Conservation (phyloP, 2,888 invertebrate genomes). For the Eubasilissa splendida region DNA sequence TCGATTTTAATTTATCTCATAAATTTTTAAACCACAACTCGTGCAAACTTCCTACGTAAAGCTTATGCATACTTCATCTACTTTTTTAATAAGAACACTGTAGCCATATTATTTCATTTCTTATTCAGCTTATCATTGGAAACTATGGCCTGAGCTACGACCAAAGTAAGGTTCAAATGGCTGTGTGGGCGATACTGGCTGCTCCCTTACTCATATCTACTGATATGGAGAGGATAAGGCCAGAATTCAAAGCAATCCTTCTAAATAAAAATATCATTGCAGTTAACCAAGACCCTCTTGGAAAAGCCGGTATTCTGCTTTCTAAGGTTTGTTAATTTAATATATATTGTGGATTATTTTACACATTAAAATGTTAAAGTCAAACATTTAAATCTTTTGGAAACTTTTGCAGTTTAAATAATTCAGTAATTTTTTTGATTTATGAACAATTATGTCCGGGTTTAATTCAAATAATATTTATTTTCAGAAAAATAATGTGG, state of each 20-base stretch:
- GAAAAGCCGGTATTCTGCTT: conserved; percentile 61
- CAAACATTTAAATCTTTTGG: neutral
- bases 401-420: neutral
- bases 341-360: neutral
- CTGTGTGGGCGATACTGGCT: conserved; percentile 81
- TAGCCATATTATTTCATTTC: neutral
- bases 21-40: too few relatives aligned
- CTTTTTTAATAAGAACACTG: too few relatives aligned
- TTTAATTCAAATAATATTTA: too few relatives aligned
- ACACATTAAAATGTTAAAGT: too few relatives aligned
- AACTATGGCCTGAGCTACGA: conserved; percentile 78
- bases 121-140: conserved; percentile 72
- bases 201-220: conserved; percentile 82
- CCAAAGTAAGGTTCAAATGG: conserved; percentile 82
- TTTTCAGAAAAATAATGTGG: conserved; percentile 38
- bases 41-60: too few relatives aligned
- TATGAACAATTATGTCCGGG: too few relatives aligned
- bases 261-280: conserved; percentile 73
- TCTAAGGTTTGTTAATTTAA: conserved; percentile 36
- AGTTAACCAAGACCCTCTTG: conserved; percentile 72
- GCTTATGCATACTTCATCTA: too few relatives aligned
- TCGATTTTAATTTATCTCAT: too few relatives aligned
- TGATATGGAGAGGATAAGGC: conserved; percentile 76
- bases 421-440: too few relatives aligned
- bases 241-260: conserved; percentile 74